Percentiles rank a stretch among this genome's conserved stretches.
These are phyloP conservation scores for Peromyscus californicus DNA, from an alignment of 2,113 vertebrate genomes.

Conservation along the genomic window DNA sequence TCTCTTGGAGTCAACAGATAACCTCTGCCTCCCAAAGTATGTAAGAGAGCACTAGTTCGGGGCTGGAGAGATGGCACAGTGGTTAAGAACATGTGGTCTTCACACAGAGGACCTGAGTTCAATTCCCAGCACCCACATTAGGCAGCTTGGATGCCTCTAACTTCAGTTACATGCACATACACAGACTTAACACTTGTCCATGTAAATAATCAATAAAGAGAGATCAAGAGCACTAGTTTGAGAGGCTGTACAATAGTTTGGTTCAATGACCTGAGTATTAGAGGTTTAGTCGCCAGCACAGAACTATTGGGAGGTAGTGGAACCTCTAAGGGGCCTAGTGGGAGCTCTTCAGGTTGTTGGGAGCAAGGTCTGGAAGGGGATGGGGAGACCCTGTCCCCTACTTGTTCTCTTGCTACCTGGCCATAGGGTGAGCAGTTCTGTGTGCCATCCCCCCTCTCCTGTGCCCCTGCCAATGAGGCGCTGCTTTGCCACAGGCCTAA, in stretches of 20 bases:
- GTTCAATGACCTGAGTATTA: too few species aligned
- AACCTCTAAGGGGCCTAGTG: neutral
- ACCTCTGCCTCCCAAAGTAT: neutral
- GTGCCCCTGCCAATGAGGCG: neutral
- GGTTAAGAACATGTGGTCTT: too few species aligned
- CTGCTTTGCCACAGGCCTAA: neutral
- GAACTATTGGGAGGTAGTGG: neutral
- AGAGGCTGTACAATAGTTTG: too few species aligned
- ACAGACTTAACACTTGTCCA: too few species aligned
- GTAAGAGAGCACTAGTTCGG: neutral
- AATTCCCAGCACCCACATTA: too few species aligned
- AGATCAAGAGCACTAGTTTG: too few species aligned
- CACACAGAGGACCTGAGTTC: too few species aligned
- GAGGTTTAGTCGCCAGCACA: neutral
- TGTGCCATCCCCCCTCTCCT: neutral
- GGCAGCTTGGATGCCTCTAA: too few species aligned
- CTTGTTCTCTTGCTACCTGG: neutral
- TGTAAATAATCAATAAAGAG: too few species aligned
- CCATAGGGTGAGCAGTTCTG: neutral
- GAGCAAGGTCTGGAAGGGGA: too few species aligned
- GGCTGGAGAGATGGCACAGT: neutral
- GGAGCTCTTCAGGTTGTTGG: neutral
- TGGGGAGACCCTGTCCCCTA: neutral
- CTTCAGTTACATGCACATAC: too few species aligned
- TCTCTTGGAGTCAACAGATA: neutral